Base-by-base conservation (phyloP, 2,113 vertebrate genomes). In the Stigmatopora nigra region DNA sequence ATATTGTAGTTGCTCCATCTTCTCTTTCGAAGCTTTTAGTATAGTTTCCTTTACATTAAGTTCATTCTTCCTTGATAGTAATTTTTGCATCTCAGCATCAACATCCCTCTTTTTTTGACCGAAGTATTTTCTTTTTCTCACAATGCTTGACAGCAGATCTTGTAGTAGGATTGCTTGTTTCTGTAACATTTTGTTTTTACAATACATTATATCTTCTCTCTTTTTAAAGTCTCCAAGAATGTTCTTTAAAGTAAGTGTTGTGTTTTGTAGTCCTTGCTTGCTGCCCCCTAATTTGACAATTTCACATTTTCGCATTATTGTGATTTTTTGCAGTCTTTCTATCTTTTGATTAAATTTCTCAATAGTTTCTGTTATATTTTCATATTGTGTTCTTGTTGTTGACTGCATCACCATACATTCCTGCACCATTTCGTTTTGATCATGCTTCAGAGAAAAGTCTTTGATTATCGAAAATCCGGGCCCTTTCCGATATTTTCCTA, bases 401-500 rank as follows among this genome's bases (percentile, higher is more conserved):
- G 62, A n/a, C n/a, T n/a, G n/a, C n/a, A n/a, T n/a, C n/a, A n/a
- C 64, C 1, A 60, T n/a, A 9, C 12, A 61, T 15, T 14, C 63
- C 5, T 70, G 17, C 19, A 64, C 19, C n/a, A 63, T 11, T 19
- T 51, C 12, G 25, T 19, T 47, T 1, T 59, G 19, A 0, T 61
- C 70, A 41, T 67, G 35, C 67, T 47, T n/a, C 16, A 65, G 25
- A 25, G 13, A 19, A 16, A 3, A 7, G 38, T 22, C 0, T 17
- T 63, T 19, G 14, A 15, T 1, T 0, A 0, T 1, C 10, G 56
- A 31, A 0, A 2, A 19, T 2, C 7, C 60, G 2, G 8, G 12
- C 12, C 64, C 58, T 20, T 76, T 46, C 19, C 16, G 71, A 52
- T 75, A 64, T 62, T 14, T 48, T 19, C 73, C 53, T 31, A 77